These are phyloP conservation scores for Actenoides hombroni DNA, from an alignment of 2,113 vertebrate genomes.

Conservation along the genomic window DNA sequence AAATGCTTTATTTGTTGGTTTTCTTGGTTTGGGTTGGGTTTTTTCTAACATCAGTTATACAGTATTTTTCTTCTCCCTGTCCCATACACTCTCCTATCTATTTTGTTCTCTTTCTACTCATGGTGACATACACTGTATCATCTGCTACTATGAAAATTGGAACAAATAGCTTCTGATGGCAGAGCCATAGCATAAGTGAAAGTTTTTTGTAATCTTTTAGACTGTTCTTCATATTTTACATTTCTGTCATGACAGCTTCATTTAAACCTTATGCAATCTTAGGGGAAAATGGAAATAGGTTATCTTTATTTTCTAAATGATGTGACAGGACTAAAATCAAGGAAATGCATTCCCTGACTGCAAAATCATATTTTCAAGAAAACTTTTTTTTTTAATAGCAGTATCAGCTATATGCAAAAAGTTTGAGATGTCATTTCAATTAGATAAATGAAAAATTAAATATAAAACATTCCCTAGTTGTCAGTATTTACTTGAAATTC, in stretches of 20 bases:
- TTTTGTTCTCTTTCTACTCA: not conserved
- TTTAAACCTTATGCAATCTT: constrained; percentile 51
- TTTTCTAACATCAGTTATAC: not conserved
- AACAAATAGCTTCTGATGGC: constrained; percentile 58
- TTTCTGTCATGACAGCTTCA: constrained; percentile 63
- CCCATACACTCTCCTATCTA: not conserved
- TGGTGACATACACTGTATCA: constrained; percentile 16
- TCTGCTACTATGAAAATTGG: constrained; percentile 41
- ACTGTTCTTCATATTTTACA: constrained; percentile 53
- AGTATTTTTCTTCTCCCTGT: not conserved
- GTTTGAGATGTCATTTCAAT: constrained; percentile 33
- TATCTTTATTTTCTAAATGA: constrained; percentile 62
- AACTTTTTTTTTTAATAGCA: constrained; percentile 12
- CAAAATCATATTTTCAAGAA: constrained; percentile 44
- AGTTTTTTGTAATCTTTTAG: constrained; percentile 43
- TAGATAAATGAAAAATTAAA: constrained; percentile 41
- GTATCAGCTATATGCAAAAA: constrained; percentile 5
- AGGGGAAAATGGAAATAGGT: constrained; percentile 49
- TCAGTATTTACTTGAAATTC: constrained; percentile 33
- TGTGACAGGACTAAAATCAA: constrained; percentile 56
- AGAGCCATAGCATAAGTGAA: constrained; percentile 33
- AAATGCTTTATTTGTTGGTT: not conserved
- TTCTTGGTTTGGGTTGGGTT: not conserved
- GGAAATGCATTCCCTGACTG: constrained; percentile 21
- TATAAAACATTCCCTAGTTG: not conserved